Conservation (phyloP, 2,888 invertebrate species). For the Hypselothyrea guttata region DNA sequence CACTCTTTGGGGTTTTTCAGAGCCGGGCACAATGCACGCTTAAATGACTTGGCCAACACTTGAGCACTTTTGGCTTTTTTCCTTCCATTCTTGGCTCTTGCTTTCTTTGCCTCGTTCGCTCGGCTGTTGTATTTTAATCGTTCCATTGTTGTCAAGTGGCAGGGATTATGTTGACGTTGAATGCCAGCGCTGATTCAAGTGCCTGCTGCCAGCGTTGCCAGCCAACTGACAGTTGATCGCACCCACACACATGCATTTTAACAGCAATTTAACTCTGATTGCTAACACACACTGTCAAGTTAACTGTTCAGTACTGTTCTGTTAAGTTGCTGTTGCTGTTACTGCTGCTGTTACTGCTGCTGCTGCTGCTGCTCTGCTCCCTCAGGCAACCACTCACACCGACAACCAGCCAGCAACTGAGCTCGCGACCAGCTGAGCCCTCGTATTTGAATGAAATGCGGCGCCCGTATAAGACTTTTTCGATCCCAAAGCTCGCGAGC, state of each 20-base stretch:
- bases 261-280: slow-evolving; percentile 53
- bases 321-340: slow-evolving; percentile 10
- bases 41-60: slow-evolving; percentile 71
- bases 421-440: slow-evolving; percentile 80
- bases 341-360: slow-evolving; percentile 10
- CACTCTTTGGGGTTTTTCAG: slow-evolving; percentile 28
- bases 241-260: slow-evolving; percentile 40
- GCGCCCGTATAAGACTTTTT: slow-evolving; percentile 56
- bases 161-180: slow-evolving; percentile 70
- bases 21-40: slow-evolving; percentile 64
- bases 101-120: slow-evolving; percentile 12
- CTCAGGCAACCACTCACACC: slow-evolving; percentile 75
- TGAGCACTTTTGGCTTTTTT: slow-evolving; percentile 53
- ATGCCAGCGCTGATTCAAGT: slow-evolving; percentile 67
- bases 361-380: slow-evolving; percentile 17
- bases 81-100: slow-evolving; percentile 1
- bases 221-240: slow-evolving; percentile 12
- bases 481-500: background rate
- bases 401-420: slow-evolving; percentile 82
- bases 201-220: slow-evolving; percentile 16
- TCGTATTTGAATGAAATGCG: slow-evolving; percentile 81
- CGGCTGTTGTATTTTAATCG: slow-evolving; percentile 59
- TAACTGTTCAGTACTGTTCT: background rate
- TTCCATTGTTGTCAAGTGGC: slow-evolving; percentile 62
- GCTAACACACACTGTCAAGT: slow-evolving; percentile 25